phyloP scores from a whole-genome alignment of 30 jellyfish, hydroid and myxozoan species.

The Aurelia coerulea region DNA sequence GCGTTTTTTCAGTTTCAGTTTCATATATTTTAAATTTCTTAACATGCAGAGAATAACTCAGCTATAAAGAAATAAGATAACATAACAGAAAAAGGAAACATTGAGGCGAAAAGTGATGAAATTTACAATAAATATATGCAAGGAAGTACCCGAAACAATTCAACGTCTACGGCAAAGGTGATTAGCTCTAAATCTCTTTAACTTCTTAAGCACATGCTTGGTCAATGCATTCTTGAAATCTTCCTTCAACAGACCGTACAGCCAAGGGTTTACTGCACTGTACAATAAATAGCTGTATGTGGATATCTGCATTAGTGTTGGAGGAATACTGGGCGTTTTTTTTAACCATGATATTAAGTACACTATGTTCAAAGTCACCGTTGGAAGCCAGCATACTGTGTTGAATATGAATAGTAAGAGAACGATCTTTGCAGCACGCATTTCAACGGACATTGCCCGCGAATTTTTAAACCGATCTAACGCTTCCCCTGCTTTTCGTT shows the following conservation, averaged over 20 bases:
- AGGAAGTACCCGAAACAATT: too few species aligned
- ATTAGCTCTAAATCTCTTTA: not conserved
- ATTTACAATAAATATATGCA: too few species aligned
- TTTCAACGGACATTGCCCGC: constrained; percentile 56
- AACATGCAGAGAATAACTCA: too few species aligned
- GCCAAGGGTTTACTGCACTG: constrained; percentile 65
- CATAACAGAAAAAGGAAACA: too few species aligned
- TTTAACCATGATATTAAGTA: constrained; percentile 50
- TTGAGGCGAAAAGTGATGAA: too few species aligned
- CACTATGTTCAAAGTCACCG: constrained; percentile 46
- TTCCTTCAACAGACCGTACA: constrained; percentile 46
- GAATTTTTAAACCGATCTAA: constrained; percentile 30
- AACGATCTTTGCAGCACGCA: constrained; percentile 61
- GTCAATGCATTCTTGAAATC: constrained; percentile 44
- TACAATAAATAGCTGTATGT: constrained; percentile 34
- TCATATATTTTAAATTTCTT: too few species aligned
- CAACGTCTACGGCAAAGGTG: not conserved
- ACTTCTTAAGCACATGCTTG: constrained; percentile 1
- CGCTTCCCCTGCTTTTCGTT: constrained; percentile 14
- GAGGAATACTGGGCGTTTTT: constrained; percentile 10
- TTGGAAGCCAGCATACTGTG: constrained; percentile 67
- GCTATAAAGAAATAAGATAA: too few species aligned
- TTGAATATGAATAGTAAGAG: constrained; percentile 32
- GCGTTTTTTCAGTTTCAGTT: too few species aligned
- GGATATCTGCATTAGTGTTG: constrained; percentile 13